A percentile compares a stretch with the other conserved stretches of the same genome.
Conservation (phyloP, 2,113 vertebrate genomes). For the Tachysurus vachellii region DNA sequence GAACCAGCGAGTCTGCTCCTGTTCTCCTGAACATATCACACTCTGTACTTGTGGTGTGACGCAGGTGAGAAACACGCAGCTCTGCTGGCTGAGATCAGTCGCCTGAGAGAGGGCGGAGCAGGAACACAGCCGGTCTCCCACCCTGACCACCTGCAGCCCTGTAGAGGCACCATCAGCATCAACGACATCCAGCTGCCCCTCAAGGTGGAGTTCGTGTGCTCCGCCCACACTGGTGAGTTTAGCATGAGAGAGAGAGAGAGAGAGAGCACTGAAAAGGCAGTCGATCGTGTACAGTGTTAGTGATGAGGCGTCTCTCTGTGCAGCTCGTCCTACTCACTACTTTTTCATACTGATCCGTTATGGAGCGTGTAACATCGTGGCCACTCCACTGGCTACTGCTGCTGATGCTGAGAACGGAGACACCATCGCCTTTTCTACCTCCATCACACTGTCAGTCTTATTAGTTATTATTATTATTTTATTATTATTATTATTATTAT, state of each 20-base stretch:
- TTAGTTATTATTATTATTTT: background rate
- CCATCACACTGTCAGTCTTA: constrained; percentile 71
- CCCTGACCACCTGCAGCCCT: constrained; percentile 60
- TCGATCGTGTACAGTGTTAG: background rate
- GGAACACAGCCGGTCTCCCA: constrained; percentile 35
- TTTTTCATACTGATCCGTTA: constrained; percentile 79
- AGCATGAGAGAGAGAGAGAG: no score
- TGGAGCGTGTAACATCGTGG: constrained; percentile 72
- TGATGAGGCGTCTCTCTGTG: background rate
- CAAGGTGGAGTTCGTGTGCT: constrained; percentile 78
- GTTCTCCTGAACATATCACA: background rate
- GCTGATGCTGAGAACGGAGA: constrained; percentile 75
- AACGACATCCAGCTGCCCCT: constrained; percentile 75
- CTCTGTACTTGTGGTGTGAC: background rate
- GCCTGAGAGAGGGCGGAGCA: constrained; percentile 60
- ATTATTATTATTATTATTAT: background rate
- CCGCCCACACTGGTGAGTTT: constrained; percentile 58
- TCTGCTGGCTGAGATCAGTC: constrained; percentile 66
- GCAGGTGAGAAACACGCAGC: constrained; percentile 74
- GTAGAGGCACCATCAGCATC: constrained; percentile 72
- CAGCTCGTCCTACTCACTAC: constrained; percentile 75
- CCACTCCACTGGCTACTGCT: constrained; percentile 75
- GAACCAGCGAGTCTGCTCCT: background rate
- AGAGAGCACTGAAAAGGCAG: background rate
- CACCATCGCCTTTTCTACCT: constrained; percentile 76